Evolutionary conservation across 2,113 vertebrate species (phyloP).

Genomic region (Triplophysa siluroides): DNA sequence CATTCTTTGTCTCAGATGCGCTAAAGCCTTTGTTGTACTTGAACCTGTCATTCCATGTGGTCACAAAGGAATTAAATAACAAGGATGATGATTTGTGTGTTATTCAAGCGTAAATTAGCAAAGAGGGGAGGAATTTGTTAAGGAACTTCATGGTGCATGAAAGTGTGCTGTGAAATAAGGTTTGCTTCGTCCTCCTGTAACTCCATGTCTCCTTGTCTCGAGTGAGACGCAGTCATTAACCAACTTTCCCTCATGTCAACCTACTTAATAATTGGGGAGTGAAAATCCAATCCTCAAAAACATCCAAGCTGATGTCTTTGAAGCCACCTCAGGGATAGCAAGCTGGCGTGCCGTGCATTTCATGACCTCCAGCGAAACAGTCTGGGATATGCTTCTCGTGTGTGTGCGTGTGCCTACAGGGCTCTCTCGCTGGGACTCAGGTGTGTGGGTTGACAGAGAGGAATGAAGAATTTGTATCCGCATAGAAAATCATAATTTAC

Average conservation of each 20-base stretch:
- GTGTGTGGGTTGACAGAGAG: conserved; percentile 44
- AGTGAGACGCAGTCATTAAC: conserved; percentile 41
- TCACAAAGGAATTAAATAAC: conserved; percentile 41
- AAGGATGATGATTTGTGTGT: conserved; percentile 32
- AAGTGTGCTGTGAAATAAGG: conserved; percentile 35
- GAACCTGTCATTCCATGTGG: conserved; percentile 29
- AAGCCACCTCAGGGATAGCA: conserved; percentile 55
- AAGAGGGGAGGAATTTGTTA: conserved; percentile 23
- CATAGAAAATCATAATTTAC: conserved; percentile 50
- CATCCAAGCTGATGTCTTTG: conserved; percentile 62
- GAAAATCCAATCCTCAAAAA: conserved; percentile 58
- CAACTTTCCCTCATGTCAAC: conserved; percentile 50
- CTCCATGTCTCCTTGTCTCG: not conserved
- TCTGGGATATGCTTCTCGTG: conserved; percentile 35
- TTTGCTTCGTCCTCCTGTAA: not conserved
- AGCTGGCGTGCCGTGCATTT: conserved; percentile 59
- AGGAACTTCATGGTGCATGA: conserved; percentile 37
- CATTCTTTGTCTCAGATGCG: conserved; percentile 15
- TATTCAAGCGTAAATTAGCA: conserved; percentile 30
- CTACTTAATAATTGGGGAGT: conserved; percentile 60
- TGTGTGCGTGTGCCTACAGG: conserved; percentile 32
- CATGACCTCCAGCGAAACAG: conserved; percentile 60
- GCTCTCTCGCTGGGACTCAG: conserved; percentile 46
- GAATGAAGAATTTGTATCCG: conserved; percentile 54
- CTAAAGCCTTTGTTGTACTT: conserved; percentile 21